A percentile compares a stretch with the other conserved stretches of the same genome.
These are phyloP conservation scores for Macropus fuliginosus DNA, from an alignment of 2,797 vertebrate species.

Conservation along the genomic window DNA sequence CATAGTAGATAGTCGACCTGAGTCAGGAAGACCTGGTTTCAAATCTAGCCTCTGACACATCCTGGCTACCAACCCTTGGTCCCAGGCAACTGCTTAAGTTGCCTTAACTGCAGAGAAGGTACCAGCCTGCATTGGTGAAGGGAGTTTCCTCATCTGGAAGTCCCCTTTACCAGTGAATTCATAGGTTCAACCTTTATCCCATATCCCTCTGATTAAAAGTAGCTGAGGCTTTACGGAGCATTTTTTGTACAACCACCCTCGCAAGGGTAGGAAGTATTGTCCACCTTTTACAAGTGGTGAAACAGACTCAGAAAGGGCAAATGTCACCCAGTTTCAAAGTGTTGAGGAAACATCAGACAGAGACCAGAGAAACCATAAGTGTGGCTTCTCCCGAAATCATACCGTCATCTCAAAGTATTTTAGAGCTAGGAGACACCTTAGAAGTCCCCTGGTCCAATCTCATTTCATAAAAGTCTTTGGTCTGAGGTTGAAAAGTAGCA, in stretches of 20 bases:
- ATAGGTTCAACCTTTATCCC: background rate
- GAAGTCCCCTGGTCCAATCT: background rate
- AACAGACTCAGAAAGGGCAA: background rate
- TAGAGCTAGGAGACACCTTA: background rate
- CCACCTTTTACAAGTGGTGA: background rate
- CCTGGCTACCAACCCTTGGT: background rate
- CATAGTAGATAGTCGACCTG: background rate
- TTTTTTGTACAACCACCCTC: background rate
- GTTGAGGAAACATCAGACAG: background rate
- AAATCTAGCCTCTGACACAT: background rate
- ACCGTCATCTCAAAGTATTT: background rate
- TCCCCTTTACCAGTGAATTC: background rate
- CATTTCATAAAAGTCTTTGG: background rate
- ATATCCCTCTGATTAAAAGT: background rate
- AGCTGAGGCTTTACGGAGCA: background rate
- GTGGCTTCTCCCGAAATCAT: background rate
- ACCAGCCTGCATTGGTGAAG: background rate
- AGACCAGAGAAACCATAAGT: background rate
- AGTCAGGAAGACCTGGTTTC: background rate
- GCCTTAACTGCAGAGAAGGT: background rate
- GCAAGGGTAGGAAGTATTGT: background rate
- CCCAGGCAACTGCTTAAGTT: background rate
- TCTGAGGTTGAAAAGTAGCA: constrained; percentile 19
- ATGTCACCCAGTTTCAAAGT: background rate
- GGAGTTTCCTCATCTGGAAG: background rate